Percentiles rank a stretch among this genome's conserved stretches.
phyloP scores from a whole-genome alignment of 2,888 invertebrate species.

The Drosophila cognata region DNA sequence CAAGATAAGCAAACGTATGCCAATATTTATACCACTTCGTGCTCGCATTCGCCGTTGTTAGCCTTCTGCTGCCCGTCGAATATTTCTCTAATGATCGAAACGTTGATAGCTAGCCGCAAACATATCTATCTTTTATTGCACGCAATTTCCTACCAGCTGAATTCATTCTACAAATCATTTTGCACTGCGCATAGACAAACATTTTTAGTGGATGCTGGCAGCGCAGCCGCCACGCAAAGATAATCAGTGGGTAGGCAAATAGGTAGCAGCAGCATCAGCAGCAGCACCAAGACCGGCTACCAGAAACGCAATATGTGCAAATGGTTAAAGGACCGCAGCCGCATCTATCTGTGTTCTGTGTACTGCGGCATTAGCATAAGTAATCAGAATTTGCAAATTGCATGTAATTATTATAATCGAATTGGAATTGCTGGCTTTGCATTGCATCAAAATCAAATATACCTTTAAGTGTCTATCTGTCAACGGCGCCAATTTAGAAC shows the following conservation, averaged over 20 bases:
- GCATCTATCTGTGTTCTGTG: constrained; percentile 36
- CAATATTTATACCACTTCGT: constrained; percentile 59
- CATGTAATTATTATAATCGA: constrained; percentile 52
- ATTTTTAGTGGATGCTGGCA: constrained; percentile 54
- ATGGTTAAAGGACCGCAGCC: constrained; percentile 32
- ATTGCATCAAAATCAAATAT: constrained; percentile 18
- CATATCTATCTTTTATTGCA: constrained; percentile 79
- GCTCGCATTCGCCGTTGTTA: constrained; percentile 27
- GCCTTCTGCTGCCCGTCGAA: constrained; percentile 52
- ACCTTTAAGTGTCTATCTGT: not conserved
- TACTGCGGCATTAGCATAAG: constrained; percentile 55
- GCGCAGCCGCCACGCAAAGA: constrained; percentile 49
- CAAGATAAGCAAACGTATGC: constrained; percentile 67
- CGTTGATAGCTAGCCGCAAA: constrained; percentile 71
- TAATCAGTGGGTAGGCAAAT: constrained; percentile 68
- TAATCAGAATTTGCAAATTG: constrained; percentile 62
- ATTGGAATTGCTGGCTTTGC: constrained; percentile 5
- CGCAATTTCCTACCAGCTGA: constrained; percentile 69
- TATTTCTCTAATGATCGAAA: constrained; percentile 67
- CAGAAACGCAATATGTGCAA: constrained; percentile 28
- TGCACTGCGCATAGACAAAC: constrained; percentile 57
- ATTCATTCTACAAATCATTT: constrained; percentile 74
- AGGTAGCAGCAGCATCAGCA: constrained; percentile 28
- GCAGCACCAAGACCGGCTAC: constrained; percentile 54
- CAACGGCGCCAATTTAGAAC: constrained; percentile 13